Base-by-base conservation (phyloP, 37 sponge, comb jelly and placozoan genomes). In the Haliclona indistincta region DNA sequence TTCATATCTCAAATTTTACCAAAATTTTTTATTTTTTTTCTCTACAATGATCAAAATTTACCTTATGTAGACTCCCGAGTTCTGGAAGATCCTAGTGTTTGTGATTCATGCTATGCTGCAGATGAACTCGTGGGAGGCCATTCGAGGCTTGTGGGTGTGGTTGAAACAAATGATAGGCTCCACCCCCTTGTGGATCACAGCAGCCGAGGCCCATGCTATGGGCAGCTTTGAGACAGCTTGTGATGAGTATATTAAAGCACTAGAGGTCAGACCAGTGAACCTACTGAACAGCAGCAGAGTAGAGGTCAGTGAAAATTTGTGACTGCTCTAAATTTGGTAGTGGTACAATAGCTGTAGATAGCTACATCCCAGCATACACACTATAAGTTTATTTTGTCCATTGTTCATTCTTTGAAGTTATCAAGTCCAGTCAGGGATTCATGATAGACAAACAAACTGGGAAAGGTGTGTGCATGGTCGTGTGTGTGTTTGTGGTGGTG, bases 381-480 rank as follows among this genome's bases (percentile, higher is more conserved):
- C n/a, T n/a, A n/a, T n/a, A n/a, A n/a, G n/a, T n/a, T n/a, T n/a
- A n/a, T n/a, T n/a, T n/a, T n/a, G n/a, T n/a, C n/a, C n/a, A n/a
- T n/a, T n/a, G n/a, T n/a, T n/a, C n/a, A n/a, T n/a, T n/a, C n/a
- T 4, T 40, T 63, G 25, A 11, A 74, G 77, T 90, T 40, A 84
- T 84, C 56, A 55, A 86, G 1, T 86, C 86, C 2, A 80, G 68
- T 33, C 86, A 86, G 52, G 92, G 92, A 0, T 64, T 86, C 43
- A 82, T 91, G 3, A 71, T 88, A 29, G 95, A 94, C 81, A 75
- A 77, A 29, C 64, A 78, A 52, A 94, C 95, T 53, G 95, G 95
- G 43, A 94, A 94, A 86, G 91, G 94, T 93, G 15, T 49, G n/a
- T 56, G 70, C 52, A n/a, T n/a, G n/a, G n/a, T 39, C 40, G 10